Percentiles rank a stretch among this genome's conserved stretches.
phyloP scores from a whole-genome alignment of 2,888 invertebrate species.

The Phragmatobia fuliginosa region DNA sequence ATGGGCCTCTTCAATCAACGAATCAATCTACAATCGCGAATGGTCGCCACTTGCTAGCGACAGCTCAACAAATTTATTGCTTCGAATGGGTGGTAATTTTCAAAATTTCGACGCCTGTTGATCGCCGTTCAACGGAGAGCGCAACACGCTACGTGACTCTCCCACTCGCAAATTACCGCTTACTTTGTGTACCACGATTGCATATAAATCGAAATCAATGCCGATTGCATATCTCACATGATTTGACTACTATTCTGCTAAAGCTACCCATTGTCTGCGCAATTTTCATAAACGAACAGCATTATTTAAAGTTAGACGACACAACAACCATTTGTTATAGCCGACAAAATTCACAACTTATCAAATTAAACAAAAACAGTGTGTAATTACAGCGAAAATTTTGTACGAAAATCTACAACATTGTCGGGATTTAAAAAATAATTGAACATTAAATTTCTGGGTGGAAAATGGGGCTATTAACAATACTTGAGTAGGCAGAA shows the following conservation, averaged over 20 bases:
- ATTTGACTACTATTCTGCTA: constrained; percentile 44
- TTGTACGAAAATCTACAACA: constrained; percentile 29
- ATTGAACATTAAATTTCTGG: constrained; percentile 35
- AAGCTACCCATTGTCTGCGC: constrained; percentile 36
- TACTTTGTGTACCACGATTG: constrained; percentile 54
- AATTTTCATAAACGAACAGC: constrained; percentile 42
- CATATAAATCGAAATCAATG: constrained; percentile 52
- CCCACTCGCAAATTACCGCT: constrained; percentile 57
- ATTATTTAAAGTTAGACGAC: constrained; percentile 38
- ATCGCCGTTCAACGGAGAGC: constrained; percentile 61
- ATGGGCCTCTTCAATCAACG: constrained; percentile 86
- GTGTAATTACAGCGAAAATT: constrained; percentile 33
- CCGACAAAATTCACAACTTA: constrained; percentile 21
- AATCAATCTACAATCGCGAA: constrained; percentile 85
- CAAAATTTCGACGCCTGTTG: constrained; percentile 82
- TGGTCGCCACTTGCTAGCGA: constrained; percentile 83
- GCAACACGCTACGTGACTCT: constrained; percentile 52
- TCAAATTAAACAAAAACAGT: constrained; percentile 28
- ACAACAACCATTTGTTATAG: constrained; percentile 32
- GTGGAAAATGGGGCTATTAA: constrained; percentile 57
- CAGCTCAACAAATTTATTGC: constrained; percentile 84
- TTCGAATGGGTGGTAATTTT: constrained; percentile 79
- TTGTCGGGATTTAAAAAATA: constrained; percentile 28
- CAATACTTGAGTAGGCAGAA: constrained; percentile 70
- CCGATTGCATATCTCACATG: constrained; percentile 45